Conservation (phyloP, 1,140 invertebrate species). For the Panagrolaimus sp. region DNA sequence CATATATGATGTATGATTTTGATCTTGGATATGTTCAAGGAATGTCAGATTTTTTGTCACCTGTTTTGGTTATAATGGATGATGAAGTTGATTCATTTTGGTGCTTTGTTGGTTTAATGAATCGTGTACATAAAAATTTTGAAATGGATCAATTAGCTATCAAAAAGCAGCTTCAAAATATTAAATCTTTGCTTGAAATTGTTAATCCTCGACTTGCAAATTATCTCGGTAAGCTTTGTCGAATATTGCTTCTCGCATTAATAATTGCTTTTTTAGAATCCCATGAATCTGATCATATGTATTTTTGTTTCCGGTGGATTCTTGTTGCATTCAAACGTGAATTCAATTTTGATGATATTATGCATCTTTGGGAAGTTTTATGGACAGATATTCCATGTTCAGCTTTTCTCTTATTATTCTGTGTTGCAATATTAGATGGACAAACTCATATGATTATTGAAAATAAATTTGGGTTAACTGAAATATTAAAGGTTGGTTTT, state of each 20-base stretch:
- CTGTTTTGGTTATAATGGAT: conserved; percentile 80
- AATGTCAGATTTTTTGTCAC: conserved; percentile 93
- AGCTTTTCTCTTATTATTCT: conserved; percentile 86
- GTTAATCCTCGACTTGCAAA: conserved; percentile 76
- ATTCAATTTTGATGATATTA: conserved; percentile 65
- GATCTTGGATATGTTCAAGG: conserved; percentile 78
- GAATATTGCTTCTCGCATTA: conserved; percentile 12
- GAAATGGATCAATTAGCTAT: conserved; percentile 94
- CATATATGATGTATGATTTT: conserved; percentile 99
- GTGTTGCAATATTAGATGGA: conserved; percentile 80
- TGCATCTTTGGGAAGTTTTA: conserved; percentile 65
- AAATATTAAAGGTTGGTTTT: conserved; percentile 79
- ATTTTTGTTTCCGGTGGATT: conserved; percentile 88
- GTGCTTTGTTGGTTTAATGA: conserved; percentile 99
- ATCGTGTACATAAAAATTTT: conserved; percentile 79
- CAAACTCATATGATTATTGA: conserved; percentile 79
- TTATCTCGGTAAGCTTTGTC: conserved; percentile 66
- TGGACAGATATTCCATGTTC: conserved; percentile 65
- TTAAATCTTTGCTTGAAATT: conserved; percentile 75
- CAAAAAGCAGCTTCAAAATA: conserved; percentile 80
- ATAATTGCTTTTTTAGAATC: conserved; percentile 63
- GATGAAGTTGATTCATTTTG: conserved; percentile 95
- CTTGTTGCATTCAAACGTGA: conserved; percentile 68
- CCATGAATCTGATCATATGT: conserved; percentile 93
- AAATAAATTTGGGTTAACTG: conserved; percentile 84